These are phyloP conservation scores for Lydus trimaculatus DNA, from an alignment of 2,888 invertebrate species.

Conservation along the genomic window DNA sequence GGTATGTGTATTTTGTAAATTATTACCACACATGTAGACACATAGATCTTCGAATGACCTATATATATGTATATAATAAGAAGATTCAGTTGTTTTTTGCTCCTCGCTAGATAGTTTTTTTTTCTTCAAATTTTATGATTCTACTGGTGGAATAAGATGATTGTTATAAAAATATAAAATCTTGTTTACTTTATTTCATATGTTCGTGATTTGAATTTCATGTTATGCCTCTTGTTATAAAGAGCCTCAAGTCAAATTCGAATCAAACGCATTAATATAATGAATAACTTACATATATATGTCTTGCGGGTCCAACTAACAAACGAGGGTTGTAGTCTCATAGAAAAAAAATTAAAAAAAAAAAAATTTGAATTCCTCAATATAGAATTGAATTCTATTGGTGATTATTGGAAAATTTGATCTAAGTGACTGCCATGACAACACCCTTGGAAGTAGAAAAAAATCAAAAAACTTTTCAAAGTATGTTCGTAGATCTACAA, in stretches of 20 bases:
- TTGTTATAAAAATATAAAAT: conserved; percentile 1
- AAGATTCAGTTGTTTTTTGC: neutral
- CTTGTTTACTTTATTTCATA: conserved; percentile 29
- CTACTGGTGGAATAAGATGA: neutral
- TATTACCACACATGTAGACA: neutral
- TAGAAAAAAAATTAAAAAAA: conserved; percentile 14
- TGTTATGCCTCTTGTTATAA: conserved; percentile 30
- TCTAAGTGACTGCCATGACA: too few relatives aligned
- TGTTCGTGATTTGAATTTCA: conserved; percentile 30
- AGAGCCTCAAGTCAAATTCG: conserved; percentile 23
- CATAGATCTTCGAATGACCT: neutral
- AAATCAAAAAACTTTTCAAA: neutral
- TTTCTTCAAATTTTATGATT: neutral
- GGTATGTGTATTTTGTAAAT: neutral
- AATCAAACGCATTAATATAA: conserved; percentile 30
- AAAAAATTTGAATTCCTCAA: neutral
- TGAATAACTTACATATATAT: conserved; percentile 24
- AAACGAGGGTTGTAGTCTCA: conserved; percentile 20
- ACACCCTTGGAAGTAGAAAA: too few relatives aligned
- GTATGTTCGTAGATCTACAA: neutral
- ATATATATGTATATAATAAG: neutral
- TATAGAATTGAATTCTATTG: conserved; percentile 15
- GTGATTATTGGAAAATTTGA: neutral
- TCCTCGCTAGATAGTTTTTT: too few relatives aligned
- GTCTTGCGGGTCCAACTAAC: conserved; percentile 10